Evolutionary conservation across 2,888 invertebrate species (phyloP).

Genomic region (Dolichomitus sp.): DNA sequence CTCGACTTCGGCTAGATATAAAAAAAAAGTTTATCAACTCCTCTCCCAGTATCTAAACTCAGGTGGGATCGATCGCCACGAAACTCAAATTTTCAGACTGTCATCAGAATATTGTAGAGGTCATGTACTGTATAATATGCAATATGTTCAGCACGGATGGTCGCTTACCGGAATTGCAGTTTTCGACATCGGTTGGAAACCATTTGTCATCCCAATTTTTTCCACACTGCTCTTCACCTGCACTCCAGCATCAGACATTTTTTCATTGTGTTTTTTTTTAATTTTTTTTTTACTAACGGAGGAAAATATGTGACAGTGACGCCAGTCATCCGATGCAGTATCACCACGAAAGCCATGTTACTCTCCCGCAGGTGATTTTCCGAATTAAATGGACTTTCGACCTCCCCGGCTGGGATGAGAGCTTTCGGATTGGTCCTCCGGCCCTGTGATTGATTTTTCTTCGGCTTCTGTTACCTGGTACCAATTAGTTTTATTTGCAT

Average conservation of each 20-base stretch:
- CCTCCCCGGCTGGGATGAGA: constrained; percentile 30
- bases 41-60: background rate
- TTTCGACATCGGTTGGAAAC: constrained; percentile 18
- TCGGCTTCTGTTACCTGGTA: constrained; percentile 47
- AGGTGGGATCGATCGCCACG: constrained; percentile 1
- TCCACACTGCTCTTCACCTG: no score
- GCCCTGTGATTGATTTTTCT: constrained; percentile 65
- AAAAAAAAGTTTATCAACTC: background rate
- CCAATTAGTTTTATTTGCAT: constrained; percentile 35
- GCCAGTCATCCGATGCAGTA: constrained; percentile 43
- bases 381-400: constrained; percentile 61
- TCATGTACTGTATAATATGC: background rate
- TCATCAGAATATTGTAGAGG: background rate
- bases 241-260: background rate
- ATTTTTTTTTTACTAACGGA: constrained; percentile 33
- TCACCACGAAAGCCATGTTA: constrained; percentile 17
- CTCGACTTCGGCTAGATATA: background rate
- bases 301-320: constrained; percentile 40
- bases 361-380: constrained; percentile 61
- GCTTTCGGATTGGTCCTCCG: constrained; percentile 50
- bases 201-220: constrained; percentile 34
- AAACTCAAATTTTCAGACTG: background rate
- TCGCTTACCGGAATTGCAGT: constrained; percentile 28
- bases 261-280: background rate
- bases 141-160: constrained; percentile 12